phyloP scores from a whole-genome alignment of 2,113 vertebrate genomes.

The Formicarius rufipectus region DNA sequence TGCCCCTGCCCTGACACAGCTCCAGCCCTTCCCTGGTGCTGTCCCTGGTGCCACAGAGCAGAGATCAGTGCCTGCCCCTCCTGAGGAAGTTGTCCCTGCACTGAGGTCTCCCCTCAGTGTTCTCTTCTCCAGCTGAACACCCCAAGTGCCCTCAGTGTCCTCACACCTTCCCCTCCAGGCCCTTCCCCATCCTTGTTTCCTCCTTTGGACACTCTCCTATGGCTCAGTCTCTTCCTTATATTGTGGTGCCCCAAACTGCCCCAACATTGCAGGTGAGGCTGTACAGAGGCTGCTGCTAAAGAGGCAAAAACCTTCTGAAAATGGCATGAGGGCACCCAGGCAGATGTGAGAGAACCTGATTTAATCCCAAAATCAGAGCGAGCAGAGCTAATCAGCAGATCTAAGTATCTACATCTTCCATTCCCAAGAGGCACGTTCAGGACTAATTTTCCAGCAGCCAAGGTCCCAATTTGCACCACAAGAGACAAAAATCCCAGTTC shows the following conservation, averaged over 20 bases:
- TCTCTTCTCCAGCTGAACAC: no score
- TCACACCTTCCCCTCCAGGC: no score
- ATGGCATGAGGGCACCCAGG: background rate
- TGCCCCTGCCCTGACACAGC: no score
- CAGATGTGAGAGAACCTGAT: background rate
- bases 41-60: no score
- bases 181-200: background rate
- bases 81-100: no score
- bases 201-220: background rate
- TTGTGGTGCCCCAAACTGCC: background rate
- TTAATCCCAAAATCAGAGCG: background rate
- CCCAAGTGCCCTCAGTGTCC: no score
- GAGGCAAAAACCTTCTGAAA: background rate
- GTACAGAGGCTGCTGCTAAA: background rate
- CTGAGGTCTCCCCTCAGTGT: background rate
- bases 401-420: background rate
- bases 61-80: no score
- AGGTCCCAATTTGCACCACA: background rate
- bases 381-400: background rate
- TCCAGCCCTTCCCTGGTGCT: no score
- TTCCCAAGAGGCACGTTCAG: background rate
- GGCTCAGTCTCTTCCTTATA: background rate
- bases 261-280: background rate
- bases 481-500: background rate
- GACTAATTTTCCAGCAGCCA: background rate